Conservation (phyloP, 2,888 invertebrate species). For the Drosophila ustulata region DNA sequence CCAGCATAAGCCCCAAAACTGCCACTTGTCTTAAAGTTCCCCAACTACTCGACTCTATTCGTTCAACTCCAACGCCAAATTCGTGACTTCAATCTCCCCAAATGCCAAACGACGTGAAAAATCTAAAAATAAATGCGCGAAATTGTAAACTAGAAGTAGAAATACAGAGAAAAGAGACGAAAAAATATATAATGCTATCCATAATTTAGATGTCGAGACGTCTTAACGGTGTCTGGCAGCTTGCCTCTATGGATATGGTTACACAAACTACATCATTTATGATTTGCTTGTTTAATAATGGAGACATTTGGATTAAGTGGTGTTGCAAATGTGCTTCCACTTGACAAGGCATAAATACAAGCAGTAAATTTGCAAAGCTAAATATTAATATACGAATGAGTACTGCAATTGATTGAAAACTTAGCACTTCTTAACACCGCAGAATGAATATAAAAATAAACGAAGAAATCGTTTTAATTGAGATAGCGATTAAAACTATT, state of each 20-base stretch:
- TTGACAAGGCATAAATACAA: background rate
- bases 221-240: constrained; percentile 49
- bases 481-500: constrained; percentile 2
- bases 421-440: background rate
- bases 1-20: constrained; percentile 37
- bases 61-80: constrained; percentile 29
- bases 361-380: background rate
- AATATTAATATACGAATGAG: background rate
- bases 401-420: background rate
- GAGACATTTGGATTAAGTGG: constrained; percentile 45
- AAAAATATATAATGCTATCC: constrained; percentile 34
- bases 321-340: constrained; percentile 24
- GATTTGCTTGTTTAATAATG: constrained; percentile 26
- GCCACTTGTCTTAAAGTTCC: constrained; percentile 61
- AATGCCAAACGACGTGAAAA: constrained; percentile 43
- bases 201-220: constrained; percentile 56
- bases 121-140: constrained; percentile 49
- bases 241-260: constrained; percentile 37
- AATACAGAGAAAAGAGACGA: constrained; percentile 3
- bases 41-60: constrained; percentile 4
- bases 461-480: background rate
- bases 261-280: constrained; percentile 43
- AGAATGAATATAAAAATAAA: background rate
- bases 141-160: constrained; percentile 38
- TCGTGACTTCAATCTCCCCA: constrained; percentile 49